phyloP scores from a whole-genome alignment of 2,113 vertebrate species.

The Gadus chalcogrammus region DNA sequence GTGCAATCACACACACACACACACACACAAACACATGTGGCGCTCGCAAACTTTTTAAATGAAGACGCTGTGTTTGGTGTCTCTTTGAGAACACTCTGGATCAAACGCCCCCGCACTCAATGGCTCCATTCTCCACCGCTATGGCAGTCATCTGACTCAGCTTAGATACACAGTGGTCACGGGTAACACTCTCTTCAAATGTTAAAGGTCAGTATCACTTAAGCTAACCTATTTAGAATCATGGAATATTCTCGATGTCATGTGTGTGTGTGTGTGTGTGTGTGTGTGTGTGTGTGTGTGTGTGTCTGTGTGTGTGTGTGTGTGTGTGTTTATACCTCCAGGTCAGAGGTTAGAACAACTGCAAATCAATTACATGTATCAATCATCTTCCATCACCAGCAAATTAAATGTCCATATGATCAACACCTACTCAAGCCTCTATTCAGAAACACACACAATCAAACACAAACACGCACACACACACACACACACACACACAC shows the following conservation, averaged over 20 bases:
- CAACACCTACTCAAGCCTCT: conserved; percentile 7
- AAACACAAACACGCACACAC: conserved; percentile 2
- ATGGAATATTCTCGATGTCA: neutral
- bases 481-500: neutral
- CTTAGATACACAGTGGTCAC: neutral
- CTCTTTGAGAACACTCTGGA: neutral
- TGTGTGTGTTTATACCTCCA: neutral
- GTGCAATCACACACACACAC: too few species aligned
- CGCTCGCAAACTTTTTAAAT: neutral
- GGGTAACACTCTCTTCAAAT: neutral
- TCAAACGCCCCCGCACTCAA: neutral
- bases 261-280: neutral
- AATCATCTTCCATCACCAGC: conserved; percentile 32
- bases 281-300: neutral
- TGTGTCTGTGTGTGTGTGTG: neutral
- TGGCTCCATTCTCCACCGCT: neutral
- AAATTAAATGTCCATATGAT: conserved; percentile 40
- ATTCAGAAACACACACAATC: conserved; percentile 7
- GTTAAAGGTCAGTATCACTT: neutral
- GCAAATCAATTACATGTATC: conserved; percentile 37
- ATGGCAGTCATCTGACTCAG: neutral
- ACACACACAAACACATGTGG: too few species aligned
- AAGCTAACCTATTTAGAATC: neutral
- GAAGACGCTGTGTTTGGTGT: neutral
- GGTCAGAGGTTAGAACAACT: conserved; percentile 11